Conservation (phyloP, 1,140 invertebrate genomes). For the Cotesia typhae region DNA sequence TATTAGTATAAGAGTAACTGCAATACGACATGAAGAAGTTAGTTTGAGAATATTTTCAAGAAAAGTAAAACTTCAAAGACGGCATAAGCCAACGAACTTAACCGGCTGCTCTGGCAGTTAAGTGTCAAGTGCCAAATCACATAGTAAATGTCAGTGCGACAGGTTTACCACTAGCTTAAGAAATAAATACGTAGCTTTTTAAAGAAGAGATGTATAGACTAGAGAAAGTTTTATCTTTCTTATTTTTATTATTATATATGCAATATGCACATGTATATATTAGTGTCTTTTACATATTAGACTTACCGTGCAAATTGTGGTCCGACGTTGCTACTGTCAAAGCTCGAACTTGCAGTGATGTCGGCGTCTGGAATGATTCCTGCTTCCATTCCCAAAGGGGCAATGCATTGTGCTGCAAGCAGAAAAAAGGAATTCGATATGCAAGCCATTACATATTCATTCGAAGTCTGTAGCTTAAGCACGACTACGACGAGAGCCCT, state of each 20-base stretch:
- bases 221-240: conserved; percentile 8
- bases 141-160: conserved; percentile 26
- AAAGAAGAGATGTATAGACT: not conserved
- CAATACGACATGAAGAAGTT: no score
- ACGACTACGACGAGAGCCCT: conserved; percentile 19
- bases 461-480: conserved; percentile 24
- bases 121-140: conserved; percentile 31
- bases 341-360: conserved; percentile 78
- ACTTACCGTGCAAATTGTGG: conserved; percentile 70
- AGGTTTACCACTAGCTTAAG: conserved; percentile 16
- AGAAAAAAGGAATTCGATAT: conserved; percentile 45
- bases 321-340: conserved; percentile 77
- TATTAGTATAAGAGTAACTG: not conserved
- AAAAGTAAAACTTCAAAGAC: conserved; percentile 22
- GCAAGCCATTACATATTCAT: conserved; percentile 34
- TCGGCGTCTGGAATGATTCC: conserved; percentile 74
- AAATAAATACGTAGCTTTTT: conserved; percentile 9
- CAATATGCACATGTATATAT: not conserved
- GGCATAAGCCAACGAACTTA: conserved; percentile 16
- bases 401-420: conserved; percentile 72
- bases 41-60: conserved; percentile 15
- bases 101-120: conserved; percentile 23
- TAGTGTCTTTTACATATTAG: not conserved
- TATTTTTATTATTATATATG: not conserved
- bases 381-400: conserved; percentile 78